Evolutionary conservation across 2,113 vertebrate genomes (phyloP).

Genomic region (Menura novaehollandiae): DNA sequence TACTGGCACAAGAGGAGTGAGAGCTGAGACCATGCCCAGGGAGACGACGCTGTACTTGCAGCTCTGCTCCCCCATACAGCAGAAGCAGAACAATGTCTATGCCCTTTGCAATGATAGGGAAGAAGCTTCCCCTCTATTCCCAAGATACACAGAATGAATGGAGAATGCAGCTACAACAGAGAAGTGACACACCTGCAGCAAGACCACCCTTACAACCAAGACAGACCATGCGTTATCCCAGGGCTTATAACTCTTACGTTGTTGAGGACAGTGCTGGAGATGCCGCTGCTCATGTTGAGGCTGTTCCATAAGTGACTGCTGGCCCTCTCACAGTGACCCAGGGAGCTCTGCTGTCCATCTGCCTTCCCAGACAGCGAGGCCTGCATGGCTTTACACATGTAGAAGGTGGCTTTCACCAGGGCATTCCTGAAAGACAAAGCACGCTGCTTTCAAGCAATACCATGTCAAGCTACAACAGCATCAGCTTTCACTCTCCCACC

Average conservation of each 20-base stretch:
- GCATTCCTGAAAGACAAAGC: constrained; percentile 79
- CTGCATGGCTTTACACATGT: constrained; percentile 89
- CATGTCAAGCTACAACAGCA: background rate
- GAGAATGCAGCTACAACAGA: background rate
- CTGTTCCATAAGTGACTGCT: constrained; percentile 87
- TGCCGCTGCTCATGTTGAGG: constrained; percentile 75
- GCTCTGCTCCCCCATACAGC: background rate
- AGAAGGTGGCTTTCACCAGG: constrained; percentile 86
- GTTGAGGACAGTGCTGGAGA: constrained; percentile 79
- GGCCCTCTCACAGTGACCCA: constrained; percentile 87
- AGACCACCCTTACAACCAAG: background rate
- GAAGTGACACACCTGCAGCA: background rate
- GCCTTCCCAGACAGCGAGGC: constrained; percentile 83
- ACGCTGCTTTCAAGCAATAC: background rate
- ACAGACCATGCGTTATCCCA: background rate
- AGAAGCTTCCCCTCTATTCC: background rate
- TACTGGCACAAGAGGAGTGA: background rate
- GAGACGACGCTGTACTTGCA: fast-evolving
- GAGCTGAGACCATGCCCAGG: background rate
- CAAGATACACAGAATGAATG: background rate
- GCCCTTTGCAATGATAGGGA: background rate
- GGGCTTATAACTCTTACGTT: constrained; percentile 72
- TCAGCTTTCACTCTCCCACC: background rate
- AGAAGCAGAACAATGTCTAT: background rate
- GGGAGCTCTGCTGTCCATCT: constrained; percentile 78